Conservation (phyloP, 2,888 invertebrate genomes). For the Melolontha melolontha region DNA sequence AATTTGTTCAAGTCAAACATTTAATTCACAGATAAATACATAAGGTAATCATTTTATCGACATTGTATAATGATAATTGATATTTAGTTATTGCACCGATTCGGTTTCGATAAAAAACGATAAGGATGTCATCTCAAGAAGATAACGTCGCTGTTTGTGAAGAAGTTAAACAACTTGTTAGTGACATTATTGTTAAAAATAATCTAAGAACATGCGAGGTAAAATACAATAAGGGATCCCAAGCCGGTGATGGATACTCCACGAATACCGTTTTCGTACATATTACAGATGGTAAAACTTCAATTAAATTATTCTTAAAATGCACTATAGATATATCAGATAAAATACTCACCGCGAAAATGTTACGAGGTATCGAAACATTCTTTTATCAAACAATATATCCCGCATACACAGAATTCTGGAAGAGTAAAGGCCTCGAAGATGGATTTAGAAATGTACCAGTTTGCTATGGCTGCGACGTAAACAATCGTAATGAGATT, state of each 20-base stretch:
- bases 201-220: background rate
- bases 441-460: slow-evolving; percentile 27
- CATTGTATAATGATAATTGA: no score
- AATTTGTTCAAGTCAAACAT: no score
- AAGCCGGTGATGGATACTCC: slow-evolving; percentile 34
- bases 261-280: slow-evolving; percentile 22
- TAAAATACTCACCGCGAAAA: background rate
- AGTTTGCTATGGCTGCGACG: slow-evolving; percentile 43
- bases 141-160: no score
- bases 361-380: slow-evolving; percentile 16
- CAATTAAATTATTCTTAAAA: slow-evolving; percentile 32
- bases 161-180: slow-evolving; percentile 8
- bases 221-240: slow-evolving; percentile 15
- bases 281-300: slow-evolving; percentile 13
- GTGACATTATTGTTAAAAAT: slow-evolving; percentile 6
- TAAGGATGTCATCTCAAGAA: no score
- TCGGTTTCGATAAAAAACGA: no score
- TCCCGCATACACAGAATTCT: slow-evolving; percentile 32
- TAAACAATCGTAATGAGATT: slow-evolving; percentile 42
- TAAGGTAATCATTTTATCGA: no score
- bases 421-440: slow-evolving; percentile 4
- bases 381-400: slow-evolving; percentile 32
- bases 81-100: no score
- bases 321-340: background rate
- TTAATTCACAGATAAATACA: no score